Percentiles rank a stretch among this genome's conserved stretches.
Conservation (phyloP, 2,797 vertebrate species). For the Arnoldichthys spilopterus region DNA sequence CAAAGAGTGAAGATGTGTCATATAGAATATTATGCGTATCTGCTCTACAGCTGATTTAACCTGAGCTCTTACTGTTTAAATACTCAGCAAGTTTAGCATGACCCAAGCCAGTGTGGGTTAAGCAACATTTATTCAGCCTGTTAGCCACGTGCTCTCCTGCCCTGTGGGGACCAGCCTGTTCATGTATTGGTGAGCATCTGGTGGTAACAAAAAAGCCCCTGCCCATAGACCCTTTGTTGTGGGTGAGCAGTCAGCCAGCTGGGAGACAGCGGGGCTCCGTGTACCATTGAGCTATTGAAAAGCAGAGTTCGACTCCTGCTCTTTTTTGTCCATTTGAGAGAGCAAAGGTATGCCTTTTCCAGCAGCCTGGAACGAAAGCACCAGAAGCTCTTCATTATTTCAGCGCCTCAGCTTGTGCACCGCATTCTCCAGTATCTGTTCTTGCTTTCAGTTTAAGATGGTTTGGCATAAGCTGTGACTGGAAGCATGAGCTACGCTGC, state of each 20-base stretch:
- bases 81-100: background rate
- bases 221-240: slow-evolving; percentile 64
- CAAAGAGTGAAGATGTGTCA: too few relatives aligned
- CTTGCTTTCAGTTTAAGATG: slow-evolving; percentile 10
- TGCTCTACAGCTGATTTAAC: too few relatives aligned
- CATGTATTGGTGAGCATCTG: slow-evolving; percentile 72
- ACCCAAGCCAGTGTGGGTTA: slow-evolving; percentile 32
- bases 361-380: slow-evolving; percentile 26
- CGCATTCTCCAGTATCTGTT: slow-evolving; percentile 37
- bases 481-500: background rate
- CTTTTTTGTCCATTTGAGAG: slow-evolving; percentile 43
- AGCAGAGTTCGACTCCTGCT: slow-evolving; percentile 57
- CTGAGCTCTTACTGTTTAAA: background rate
- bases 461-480: background rate
- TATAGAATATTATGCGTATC: too few relatives aligned
- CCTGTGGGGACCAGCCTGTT: slow-evolving; percentile 62
- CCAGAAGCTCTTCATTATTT: slow-evolving; percentile 37
- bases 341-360: slow-evolving; percentile 18
- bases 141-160: slow-evolving; percentile 52
- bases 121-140: slow-evolving; percentile 48
- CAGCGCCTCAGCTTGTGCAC: slow-evolving; percentile 37
- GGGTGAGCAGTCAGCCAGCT: slow-evolving; percentile 72
- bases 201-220: slow-evolving; percentile 72
- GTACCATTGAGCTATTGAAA: slow-evolving; percentile 60
- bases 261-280: slow-evolving; percentile 69